Percentiles rank a stretch among this genome's conserved stretches.
phyloP scores from a whole-genome alignment of 35 echinoderm and acorn worm genomes.

The Hemicentrotus pulcherrimus region DNA sequence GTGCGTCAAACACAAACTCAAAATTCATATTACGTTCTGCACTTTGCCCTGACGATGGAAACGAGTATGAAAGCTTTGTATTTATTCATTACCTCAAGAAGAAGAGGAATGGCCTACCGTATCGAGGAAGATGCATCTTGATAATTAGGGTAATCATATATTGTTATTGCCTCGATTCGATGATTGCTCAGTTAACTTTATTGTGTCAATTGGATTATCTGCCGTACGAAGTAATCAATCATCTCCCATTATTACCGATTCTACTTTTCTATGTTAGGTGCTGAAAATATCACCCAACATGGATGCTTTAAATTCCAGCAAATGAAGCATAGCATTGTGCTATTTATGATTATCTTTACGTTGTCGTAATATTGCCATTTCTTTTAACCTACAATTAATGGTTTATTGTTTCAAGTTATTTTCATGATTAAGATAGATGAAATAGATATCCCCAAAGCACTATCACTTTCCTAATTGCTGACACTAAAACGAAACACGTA shows the following conservation, averaged over 20 bases:
- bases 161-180: not conserved
- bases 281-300: not conserved
- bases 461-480: too few relatives aligned
- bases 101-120: not conserved
- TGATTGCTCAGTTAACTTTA: not conserved
- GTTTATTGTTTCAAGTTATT: too few relatives aligned
- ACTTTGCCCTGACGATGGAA: not conserved
- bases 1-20: not conserved
- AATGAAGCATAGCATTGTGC: too few relatives aligned
- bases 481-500: too few relatives aligned
- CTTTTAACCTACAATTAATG: too few relatives aligned
- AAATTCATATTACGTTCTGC: not conserved
- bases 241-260: not conserved
- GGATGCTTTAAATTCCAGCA: not conserved
- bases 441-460: too few relatives aligned
- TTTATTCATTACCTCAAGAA: not conserved
- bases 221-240: not conserved
- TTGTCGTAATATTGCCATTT: too few relatives aligned
- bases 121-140: not conserved
- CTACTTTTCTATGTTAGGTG: not conserved
- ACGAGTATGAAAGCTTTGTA: not conserved
- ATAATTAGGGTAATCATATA: conserved; percentile 14
- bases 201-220: not conserved
- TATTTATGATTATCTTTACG: too few relatives aligned
- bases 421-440: too few relatives aligned